Evolutionary conservation across 1,140 invertebrate genomes (phyloP).

Genomic region (Oedothorax gibbosus): DNA sequence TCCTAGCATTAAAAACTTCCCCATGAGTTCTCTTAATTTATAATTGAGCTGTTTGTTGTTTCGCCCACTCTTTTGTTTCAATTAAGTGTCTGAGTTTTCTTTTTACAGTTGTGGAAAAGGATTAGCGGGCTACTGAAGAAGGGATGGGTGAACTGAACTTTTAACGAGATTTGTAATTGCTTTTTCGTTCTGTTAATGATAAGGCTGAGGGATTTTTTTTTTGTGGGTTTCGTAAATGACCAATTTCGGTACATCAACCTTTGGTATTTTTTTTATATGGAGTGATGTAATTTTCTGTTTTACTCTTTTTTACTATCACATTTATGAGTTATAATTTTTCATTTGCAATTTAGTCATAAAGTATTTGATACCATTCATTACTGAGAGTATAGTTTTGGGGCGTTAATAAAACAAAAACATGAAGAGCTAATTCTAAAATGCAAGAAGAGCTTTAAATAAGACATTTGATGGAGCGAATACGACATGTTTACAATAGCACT

Average conservation of each 20-base stretch:
- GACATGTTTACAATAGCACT: too few relatives aligned
- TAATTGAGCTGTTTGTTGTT: constrained; percentile 32
- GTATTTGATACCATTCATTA: too few relatives aligned
- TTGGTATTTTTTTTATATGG: not conserved
- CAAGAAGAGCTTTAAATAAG: too few relatives aligned
- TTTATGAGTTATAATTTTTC: too few relatives aligned
- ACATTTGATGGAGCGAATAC: too few relatives aligned
- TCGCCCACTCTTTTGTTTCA: constrained; percentile 6
- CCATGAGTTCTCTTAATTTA: constrained; percentile 1
- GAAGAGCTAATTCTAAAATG: too few relatives aligned
- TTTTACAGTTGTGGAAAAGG: not conserved
- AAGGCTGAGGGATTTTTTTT: not conserved
- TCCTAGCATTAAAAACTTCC: constrained; percentile 7
- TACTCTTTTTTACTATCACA: too few relatives aligned
- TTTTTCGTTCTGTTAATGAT: constrained; percentile 9
- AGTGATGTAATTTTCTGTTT: not conserved
- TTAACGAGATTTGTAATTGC: constrained; percentile 40
- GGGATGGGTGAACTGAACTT: not conserved
- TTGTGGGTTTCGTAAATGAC: constrained; percentile 3
- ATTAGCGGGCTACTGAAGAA: not conserved
- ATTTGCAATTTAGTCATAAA: too few relatives aligned
- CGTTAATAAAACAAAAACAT: too few relatives aligned
- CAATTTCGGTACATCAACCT: not conserved
- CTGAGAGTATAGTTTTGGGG: too few relatives aligned
- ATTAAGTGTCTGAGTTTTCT: not conserved